These are phyloP conservation scores for Phocides pigmalion DNA, from an alignment of 1,140 invertebrate genomes.

Conservation along the genomic window DNA sequence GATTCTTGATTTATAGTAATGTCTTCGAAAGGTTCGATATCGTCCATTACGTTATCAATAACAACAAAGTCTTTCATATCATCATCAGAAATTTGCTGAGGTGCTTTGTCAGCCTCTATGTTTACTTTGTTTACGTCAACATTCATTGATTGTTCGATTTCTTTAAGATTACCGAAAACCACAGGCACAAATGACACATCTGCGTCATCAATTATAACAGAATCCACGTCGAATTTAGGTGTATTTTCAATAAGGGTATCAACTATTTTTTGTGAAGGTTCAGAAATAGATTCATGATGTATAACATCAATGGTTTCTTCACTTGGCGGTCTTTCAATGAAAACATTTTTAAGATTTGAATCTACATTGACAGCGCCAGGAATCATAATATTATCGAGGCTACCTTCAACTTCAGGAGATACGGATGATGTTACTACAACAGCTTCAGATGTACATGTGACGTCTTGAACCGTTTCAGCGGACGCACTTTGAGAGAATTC, in stretches of 20 bases:
- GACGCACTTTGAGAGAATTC: background rate
- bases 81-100: slow-evolving; percentile 25
- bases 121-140: slow-evolving; percentile 8
- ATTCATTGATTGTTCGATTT: slow-evolving; percentile 26
- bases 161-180: slow-evolving; percentile 52
- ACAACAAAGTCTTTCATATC: slow-evolving; percentile 39
- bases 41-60: slow-evolving; percentile 36
- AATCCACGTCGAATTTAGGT: background rate
- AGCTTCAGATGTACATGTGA: no score
- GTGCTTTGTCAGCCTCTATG: background rate
- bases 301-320: background rate
- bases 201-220: slow-evolving; percentile 27
- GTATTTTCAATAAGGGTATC: background rate
- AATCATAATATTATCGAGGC: background rate
- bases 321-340: background rate
- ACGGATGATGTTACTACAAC: no score
- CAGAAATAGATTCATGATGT: background rate
- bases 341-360: no score
- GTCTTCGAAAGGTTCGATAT: slow-evolving; percentile 25
- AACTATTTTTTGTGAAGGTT: background rate
- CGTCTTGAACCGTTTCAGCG: no score
- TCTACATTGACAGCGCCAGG: background rate
- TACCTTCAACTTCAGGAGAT: background rate
- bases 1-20: background rate
- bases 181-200: slow-evolving; percentile 39